Evolutionary conservation across 2,888 invertebrate species (phyloP), one percentile per base, ranked within the genome.

Genomic region (Tiliacea aurago): DNA sequence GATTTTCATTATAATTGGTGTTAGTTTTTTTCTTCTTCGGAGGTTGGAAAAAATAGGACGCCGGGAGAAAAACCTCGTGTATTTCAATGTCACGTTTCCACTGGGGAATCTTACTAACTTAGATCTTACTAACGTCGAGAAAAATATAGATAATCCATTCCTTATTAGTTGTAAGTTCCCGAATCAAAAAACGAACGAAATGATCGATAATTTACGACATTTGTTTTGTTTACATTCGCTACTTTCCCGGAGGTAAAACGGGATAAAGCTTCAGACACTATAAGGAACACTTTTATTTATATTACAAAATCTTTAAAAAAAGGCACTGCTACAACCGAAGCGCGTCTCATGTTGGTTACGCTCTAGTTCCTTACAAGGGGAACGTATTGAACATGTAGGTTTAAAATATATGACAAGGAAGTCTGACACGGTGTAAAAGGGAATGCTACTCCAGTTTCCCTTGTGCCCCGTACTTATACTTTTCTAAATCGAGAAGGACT

Each of bases 291-390:
- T 73, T 64, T 70, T 74, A 75, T 66, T 66, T 53, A 47, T 6
- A n/a, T 23, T 13, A 51, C 13, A 18, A 37, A 65, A 74, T 70
- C 63, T 76, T 73, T 47, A 62, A 83, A 76, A 45, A 61, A 23
- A 28, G 45, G 10, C 41, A 23, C 41, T 59, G 62, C 45, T 76
- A 67, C 49, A 71, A 77, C 58, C 51, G 63, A 76, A 66, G 41
- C 47, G 33, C 67, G 49, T 43, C 41, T 73, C 61, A 55, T 70
- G 62, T 66, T 65, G 49, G 73, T 63, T 55, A 80, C 69, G 72
- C 73, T 73, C 80, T 80, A 77, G 56, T 85, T 80, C 76, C 45
- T 28, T 53, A 43, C 37, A 49, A 59, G 45, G 68, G 59, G 23
- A 55, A 53, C 20, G n/a, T 23, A 49, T n/a, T 15, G 15, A 45